These are phyloP conservation scores for Temnothorax rugatulus DNA, from an alignment of 2,888 invertebrate species.

Conservation along the genomic window DNA sequence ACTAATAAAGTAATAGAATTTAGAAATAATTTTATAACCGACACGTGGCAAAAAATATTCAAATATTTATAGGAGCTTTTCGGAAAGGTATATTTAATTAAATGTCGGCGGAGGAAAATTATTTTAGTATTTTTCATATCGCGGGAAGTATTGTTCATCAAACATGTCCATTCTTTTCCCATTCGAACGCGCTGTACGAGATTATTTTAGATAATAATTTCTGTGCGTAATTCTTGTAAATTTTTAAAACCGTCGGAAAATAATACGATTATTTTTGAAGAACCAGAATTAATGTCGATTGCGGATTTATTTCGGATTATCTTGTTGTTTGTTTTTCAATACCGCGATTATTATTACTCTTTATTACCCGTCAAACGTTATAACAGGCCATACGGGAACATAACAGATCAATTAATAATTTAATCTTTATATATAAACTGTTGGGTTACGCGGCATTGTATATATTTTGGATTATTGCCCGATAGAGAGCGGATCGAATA, in stretches of 20 bases:
- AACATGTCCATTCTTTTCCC: background rate
- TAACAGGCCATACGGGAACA: constrained; percentile 28
- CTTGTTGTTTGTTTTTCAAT: constrained; percentile 40
- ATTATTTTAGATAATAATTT: constrained; percentile 20
- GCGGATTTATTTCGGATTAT: constrained; percentile 45
- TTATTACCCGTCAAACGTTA: constrained; percentile 48
- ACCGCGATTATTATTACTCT: constrained; percentile 52
- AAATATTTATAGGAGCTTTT: background rate
- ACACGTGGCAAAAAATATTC: background rate
- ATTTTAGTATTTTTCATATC: background rate
- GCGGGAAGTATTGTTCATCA: background rate
- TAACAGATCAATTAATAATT: constrained; percentile 56
- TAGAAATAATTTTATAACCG: background rate
- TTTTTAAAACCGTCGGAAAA: constrained; percentile 6
- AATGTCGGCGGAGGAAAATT: background rate
- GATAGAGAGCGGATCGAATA: constrained; percentile 35
- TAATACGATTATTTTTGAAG: constrained; percentile 32
- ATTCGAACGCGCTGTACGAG: background rate
- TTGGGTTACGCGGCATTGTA: constrained; percentile 46
- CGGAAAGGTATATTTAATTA: background rate
- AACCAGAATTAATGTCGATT: constrained; percentile 39
- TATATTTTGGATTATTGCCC: constrained; percentile 48
- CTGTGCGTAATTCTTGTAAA: background rate
- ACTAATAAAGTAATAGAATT: constrained; percentile 49
- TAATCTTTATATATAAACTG: constrained; percentile 55